Evolutionary conservation across 2,797 vertebrate genomes (phyloP), one percentile per base, ranked within the genome.

Genomic region (Thamnophis elegans): DNA sequence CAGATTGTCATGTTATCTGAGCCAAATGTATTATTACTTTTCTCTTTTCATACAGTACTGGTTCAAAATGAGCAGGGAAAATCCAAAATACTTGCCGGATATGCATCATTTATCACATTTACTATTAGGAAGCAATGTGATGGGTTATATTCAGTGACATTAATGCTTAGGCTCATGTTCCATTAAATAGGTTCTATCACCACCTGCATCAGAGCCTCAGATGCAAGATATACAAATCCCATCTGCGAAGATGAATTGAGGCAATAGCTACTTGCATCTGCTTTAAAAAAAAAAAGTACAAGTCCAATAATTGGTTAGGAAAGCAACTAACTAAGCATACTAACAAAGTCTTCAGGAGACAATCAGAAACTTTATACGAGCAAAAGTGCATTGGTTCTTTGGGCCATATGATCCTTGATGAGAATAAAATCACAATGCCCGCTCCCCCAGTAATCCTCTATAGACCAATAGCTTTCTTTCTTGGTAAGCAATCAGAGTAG

Each of bases 1-100:
- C 62, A 89, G 65, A 42, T 89, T 94, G 93, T 93, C n/a, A 91
- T 73, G 47, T 93, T 94, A 94, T 73, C 91, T 92, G 32, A 94
- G 78, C 95, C 87, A 10, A 94, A 78, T 85, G n/a, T 22, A 12
- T 89, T 89, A 94, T 59, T 91, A 93, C 18, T 93, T 94, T 93
- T 91, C 78, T 94, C 68, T 94, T 94, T 92, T 93, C 58, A 60
- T 94, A 92, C 28, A 93, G 16, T 91, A 90, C 11, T 89, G 16
- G 55, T 28, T 65, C 4, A 13, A 94, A 89, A 78, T 65, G 28
- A 95, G 94, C 88, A 85, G 62, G 62, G 85, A 54, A 96, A 95
- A 95, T 65, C 25, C 91, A 91, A 87, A 94, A 95, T 60, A 60
- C 65, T 56, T 92, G 62, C 92, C 54, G 92, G 62, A 91, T 25